Conservation (phyloP, 2,113 vertebrate species). For the Muntiacus muntjak region DNA sequence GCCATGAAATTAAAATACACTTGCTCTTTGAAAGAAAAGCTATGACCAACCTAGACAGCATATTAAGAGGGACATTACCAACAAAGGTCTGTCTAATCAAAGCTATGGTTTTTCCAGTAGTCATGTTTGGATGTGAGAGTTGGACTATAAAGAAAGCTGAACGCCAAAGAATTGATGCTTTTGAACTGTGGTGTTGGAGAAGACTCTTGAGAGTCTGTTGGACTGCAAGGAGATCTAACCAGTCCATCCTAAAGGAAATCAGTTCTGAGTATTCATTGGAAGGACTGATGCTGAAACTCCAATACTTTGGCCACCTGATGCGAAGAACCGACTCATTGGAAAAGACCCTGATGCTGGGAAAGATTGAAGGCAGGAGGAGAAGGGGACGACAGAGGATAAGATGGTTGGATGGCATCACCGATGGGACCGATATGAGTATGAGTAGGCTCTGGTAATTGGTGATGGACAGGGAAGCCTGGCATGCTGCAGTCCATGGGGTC, state of each 20-base stretch:
- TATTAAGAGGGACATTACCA: background rate
- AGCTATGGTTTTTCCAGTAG: background rate
- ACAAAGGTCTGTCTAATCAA: background rate
- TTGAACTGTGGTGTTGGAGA: background rate
- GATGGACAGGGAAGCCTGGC: background rate
- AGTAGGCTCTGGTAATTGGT: background rate
- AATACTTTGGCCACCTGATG: background rate
- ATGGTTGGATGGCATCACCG: background rate
- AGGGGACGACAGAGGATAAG: background rate
- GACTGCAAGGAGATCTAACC: background rate
- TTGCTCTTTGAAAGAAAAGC: background rate
- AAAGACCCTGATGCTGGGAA: background rate
- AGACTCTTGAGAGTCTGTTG: background rate
- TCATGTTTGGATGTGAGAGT: background rate
- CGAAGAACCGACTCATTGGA: background rate
- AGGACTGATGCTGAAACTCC: background rate
- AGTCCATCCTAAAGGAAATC: background rate
- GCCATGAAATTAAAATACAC: background rate
- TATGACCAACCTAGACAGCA: background rate
- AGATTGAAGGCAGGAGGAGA: background rate
- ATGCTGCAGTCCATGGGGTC: background rate
- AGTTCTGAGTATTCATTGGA: background rate
- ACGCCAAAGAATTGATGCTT: background rate
- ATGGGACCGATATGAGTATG: background rate
- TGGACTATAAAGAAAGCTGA: background rate